phyloP scores from a whole-genome alignment of 2,797 vertebrate genomes.

The Remorina albescens region DNA sequence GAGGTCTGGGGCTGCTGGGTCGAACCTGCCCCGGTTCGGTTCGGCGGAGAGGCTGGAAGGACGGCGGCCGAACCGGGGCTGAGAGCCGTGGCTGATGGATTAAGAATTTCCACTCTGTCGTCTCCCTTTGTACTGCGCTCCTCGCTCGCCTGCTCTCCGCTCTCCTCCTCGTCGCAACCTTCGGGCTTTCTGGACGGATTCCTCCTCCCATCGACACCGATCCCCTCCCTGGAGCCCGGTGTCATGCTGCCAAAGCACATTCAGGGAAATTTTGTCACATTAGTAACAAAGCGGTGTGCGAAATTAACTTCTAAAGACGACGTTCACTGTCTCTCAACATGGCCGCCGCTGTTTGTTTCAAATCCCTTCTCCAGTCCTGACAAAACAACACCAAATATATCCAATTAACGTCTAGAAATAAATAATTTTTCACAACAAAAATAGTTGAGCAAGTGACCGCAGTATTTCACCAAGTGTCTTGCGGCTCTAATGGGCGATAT shows the following conservation, averaged over 20 bases:
- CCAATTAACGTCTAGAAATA: constrained; percentile 44
- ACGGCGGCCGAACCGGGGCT: constrained; percentile 79
- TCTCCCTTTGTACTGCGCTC: constrained; percentile 96
- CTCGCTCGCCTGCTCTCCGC: constrained; percentile 90
- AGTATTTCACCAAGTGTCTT: constrained; percentile 39
- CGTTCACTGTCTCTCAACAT: constrained; percentile 95
- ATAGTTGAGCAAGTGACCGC: constrained; percentile 15
- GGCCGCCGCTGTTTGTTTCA: constrained; percentile 99
- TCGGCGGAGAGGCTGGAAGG: constrained; percentile 78
- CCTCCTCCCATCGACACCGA: constrained; percentile 90
- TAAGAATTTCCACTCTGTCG: constrained; percentile 88
- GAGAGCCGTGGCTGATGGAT: constrained; percentile 82
- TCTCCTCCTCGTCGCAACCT: constrained; percentile 91
- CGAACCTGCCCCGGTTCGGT: constrained; percentile 68
- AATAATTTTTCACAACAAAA: constrained; percentile 36
- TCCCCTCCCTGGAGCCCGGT: constrained; percentile 93
- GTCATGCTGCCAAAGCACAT: constrained; percentile 92
- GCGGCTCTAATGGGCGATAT: constrained; percentile 44
- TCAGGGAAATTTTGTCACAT: constrained; percentile 67
- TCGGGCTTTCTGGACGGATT: constrained; percentile 92
- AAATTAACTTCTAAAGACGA: constrained; percentile 89
- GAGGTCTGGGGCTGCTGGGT: constrained; percentile 73
- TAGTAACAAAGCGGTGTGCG: constrained; percentile 68
- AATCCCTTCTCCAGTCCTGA: constrained; percentile 95
- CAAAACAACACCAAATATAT: constrained; percentile 87